phyloP scores from a whole-genome alignment of 2,113 vertebrate species.

The Oophaga pumilio region DNA sequence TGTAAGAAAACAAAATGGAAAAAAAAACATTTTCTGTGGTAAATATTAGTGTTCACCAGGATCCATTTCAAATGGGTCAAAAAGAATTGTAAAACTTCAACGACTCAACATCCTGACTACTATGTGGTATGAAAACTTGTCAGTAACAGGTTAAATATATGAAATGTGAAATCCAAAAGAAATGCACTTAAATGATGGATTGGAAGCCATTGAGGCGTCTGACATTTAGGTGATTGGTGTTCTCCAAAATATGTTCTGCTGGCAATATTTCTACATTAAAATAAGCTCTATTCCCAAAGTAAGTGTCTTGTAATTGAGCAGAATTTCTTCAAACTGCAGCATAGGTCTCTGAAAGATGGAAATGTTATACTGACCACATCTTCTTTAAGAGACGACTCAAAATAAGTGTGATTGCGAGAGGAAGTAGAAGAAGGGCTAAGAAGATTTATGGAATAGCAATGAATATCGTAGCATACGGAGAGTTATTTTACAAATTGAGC shows the following conservation, averaged over 20 bases:
- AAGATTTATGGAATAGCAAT: slow-evolving; percentile 23
- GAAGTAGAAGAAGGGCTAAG: slow-evolving; percentile 7
- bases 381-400: slow-evolving; percentile 9
- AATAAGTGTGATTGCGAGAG: slow-evolving; percentile 23
- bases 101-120: neutral
- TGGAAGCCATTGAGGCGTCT: slow-evolving; percentile 44
- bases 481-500: neutral
- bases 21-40: too few relatives aligned
- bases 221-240: slow-evolving; percentile 55
- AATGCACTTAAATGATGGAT: slow-evolving; percentile 51
- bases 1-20: too few relatives aligned
- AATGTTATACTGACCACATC: slow-evolving; percentile 37
- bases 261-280: slow-evolving; percentile 58
- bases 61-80: too few relatives aligned
- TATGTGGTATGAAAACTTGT: neutral
- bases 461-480: neutral
- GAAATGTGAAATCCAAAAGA: slow-evolving; percentile 28
- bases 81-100: too few relatives aligned
- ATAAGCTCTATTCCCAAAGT: slow-evolving; percentile 54
- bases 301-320: slow-evolving; percentile 48
- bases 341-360: slow-evolving; percentile 38
- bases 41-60: too few relatives aligned
- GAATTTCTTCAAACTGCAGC: slow-evolving; percentile 27
- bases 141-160: slow-evolving; percentile 38
- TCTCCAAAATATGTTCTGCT: slow-evolving; percentile 54